phyloP scores from a whole-genome alignment of 1,140 invertebrate genomes.

The Cotesia typhae region DNA sequence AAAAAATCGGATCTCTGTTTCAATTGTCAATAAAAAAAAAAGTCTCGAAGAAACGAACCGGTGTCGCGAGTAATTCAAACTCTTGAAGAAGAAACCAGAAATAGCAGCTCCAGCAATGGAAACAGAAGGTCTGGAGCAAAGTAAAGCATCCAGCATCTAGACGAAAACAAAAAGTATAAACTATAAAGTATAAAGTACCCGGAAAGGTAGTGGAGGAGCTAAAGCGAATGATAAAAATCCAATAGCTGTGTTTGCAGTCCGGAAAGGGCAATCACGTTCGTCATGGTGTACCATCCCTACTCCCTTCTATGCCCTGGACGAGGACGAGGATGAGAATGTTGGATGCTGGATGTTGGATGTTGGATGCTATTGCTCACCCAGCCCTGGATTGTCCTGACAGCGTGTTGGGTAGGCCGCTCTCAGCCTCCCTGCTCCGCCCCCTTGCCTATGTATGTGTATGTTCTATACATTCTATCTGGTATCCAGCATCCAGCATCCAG shows the following conservation, averaged over 20 bases:
- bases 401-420: conserved; percentile 38
- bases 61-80: no score
- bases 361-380: conserved; percentile 35
- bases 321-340: no score
- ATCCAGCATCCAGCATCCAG: no score
- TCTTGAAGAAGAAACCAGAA: no score
- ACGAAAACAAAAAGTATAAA: background rate
- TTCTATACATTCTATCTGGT: background rate
- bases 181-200: background rate
- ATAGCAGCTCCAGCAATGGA: no score
- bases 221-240: conserved; percentile 56
- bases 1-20: no score
- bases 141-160: no score
- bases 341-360: no score
- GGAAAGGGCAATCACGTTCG: conserved; percentile 64
- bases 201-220: background rate
- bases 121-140: no score
- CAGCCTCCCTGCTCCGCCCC: conserved; percentile 35
- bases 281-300: conserved; percentile 52
- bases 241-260: conserved; percentile 61
- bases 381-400: conserved; percentile 38
- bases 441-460: background rate
- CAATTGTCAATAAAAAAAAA: no score
- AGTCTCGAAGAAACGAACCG: no score
- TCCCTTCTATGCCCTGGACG: background rate